Evolutionary conservation across 2,113 vertebrate species (phyloP), one percentile per base, ranked within the genome.

Genomic region (Amphiprion percula): DNA sequence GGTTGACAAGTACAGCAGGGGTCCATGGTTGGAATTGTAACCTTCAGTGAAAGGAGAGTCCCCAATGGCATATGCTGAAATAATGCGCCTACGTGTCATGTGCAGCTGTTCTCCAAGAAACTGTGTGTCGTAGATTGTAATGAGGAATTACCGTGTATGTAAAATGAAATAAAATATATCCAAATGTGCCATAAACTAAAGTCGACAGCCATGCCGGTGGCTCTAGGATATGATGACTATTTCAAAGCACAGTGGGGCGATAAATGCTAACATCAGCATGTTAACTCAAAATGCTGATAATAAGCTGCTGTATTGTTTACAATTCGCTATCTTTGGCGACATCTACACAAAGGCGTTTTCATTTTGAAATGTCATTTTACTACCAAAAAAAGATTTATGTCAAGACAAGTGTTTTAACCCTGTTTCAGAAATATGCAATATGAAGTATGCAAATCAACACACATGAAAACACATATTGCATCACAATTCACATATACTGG

Each of bases 1-100:
- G 68, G 80, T 68, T 80, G 79, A 72, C 65, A 16, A 49, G 7
- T 68, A 61, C 72, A 70, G 53, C 80, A 21, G 79, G 78, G 74
- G 74, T 81, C 63, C 16, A 5, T 26, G 60, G 72, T 64, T 33
- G 61, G 60, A 74, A 69, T 23, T 47, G 39, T 21, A 80, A 80
- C 69, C 62, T 68, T 76, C 28, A 17, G 67, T n/a, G 26, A 21
- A 44, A 71, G 56, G 0, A 54, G 24, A 21, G 8, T 7, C 21
- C 80, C 69, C 37, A 1, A 5, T 47, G 72, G 53, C 58, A 26
- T 52, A 47, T 74, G 63, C n/a, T 64, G 33, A 61, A 69, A 69
- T 63, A 33, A 47, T 55, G n/a, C 19, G 23, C 37, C 76, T 58
- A 56, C 60, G 81, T 84, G 62, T 74, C n/a, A 37, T 14, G 19